These are phyloP conservation scores for Plumapathes pennacea DNA, from an alignment of 92 coral and sea anemone genomes.

Conservation along the genomic window DNA sequence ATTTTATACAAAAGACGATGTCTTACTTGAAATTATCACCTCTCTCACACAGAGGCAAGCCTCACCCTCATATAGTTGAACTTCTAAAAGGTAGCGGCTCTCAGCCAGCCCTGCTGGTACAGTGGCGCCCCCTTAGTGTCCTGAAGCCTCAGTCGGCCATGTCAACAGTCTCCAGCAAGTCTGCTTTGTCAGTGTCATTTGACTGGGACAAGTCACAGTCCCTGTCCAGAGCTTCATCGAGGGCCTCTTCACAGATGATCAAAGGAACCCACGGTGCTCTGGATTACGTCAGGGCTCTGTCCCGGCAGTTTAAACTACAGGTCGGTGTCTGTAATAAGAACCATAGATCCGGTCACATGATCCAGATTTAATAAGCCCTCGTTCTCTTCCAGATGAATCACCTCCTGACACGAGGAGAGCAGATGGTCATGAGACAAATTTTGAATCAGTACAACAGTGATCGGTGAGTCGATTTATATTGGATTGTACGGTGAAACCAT, in stretches of 20 bases:
- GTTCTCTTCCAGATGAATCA: conserved; percentile 69
- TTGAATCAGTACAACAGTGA: conserved; percentile 78
- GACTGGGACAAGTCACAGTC: conserved; percentile 37
- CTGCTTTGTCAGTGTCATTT: conserved; percentile 71
- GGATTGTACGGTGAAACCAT: too few relatives aligned
- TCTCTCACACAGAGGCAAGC: conserved; percentile 70
- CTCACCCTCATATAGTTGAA: conserved; percentile 68
- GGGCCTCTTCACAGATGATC: too few relatives aligned
- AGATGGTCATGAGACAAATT: conserved; percentile 84
- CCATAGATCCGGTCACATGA: neutral
- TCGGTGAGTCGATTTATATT: too few relatives aligned
- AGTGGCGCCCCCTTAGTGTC: conserved; percentile 80
- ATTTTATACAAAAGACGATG: too few relatives aligned
- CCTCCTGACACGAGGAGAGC: conserved; percentile 95
- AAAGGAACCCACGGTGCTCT: conserved; percentile 31
- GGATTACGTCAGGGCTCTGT: conserved; percentile 46
- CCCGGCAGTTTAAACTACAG: conserved; percentile 65
- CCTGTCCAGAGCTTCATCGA: conserved; percentile 37
- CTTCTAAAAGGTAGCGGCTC: conserved; percentile 88
- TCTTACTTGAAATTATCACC: too few relatives aligned
- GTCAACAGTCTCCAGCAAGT: conserved; percentile 54
- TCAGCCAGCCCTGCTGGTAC: conserved; percentile 67
- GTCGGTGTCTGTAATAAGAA: conserved; percentile 19
- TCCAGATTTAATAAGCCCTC: too few relatives aligned
- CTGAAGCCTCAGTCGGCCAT: conserved; percentile 63